These are phyloP conservation scores for Chromobotia macracanthus DNA, from an alignment of 2,797 vertebrate genomes.

Conservation along the genomic window DNA sequence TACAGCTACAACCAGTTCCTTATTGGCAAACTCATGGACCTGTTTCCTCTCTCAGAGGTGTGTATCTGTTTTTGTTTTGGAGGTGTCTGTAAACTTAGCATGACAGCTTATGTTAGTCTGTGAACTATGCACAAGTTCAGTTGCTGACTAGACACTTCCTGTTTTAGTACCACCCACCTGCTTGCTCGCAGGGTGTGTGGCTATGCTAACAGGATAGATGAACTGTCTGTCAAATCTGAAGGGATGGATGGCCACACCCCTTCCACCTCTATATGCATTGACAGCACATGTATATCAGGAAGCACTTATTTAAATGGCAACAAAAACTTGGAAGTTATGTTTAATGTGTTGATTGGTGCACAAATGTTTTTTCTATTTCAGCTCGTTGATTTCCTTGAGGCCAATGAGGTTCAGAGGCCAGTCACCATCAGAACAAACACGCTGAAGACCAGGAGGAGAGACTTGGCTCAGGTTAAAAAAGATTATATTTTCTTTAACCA, in stretches of 20 bases:
- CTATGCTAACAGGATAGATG: slow-evolving; percentile 57
- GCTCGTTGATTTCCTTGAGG: slow-evolving; percentile 94
- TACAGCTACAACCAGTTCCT: slow-evolving; percentile 95
- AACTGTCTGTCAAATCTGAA: slow-evolving; percentile 50
- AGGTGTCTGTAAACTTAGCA: no score
- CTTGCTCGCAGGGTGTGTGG: slow-evolving; percentile 47
- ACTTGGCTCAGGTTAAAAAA: slow-evolving; percentile 89
- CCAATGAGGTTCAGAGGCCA: slow-evolving; percentile 94
- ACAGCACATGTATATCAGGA: slow-evolving; percentile 36
- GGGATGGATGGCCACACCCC: slow-evolving; percentile 60
- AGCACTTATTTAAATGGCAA: not conserved
- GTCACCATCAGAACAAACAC: slow-evolving; percentile 96
- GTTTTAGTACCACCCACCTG: slow-evolving; percentile 53
- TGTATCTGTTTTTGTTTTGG: slow-evolving; percentile 1
- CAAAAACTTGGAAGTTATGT: not conserved
- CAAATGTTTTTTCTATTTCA: slow-evolving; percentile 58
- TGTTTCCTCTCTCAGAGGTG: slow-evolving; percentile 94
- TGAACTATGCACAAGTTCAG: not conserved
- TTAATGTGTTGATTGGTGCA: not conserved
- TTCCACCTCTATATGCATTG: slow-evolving; percentile 51
- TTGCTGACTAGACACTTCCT: slow-evolving; percentile 40
- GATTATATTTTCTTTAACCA: not conserved
- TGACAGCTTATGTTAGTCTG: no score
- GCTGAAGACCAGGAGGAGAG: slow-evolving; percentile 91
- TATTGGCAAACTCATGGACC: slow-evolving; percentile 85